Percentiles rank a stretch among this genome's conserved stretches.
phyloP scores from a whole-genome alignment of 2,113 vertebrate genomes.

The Malaclemys terrapin region DNA sequence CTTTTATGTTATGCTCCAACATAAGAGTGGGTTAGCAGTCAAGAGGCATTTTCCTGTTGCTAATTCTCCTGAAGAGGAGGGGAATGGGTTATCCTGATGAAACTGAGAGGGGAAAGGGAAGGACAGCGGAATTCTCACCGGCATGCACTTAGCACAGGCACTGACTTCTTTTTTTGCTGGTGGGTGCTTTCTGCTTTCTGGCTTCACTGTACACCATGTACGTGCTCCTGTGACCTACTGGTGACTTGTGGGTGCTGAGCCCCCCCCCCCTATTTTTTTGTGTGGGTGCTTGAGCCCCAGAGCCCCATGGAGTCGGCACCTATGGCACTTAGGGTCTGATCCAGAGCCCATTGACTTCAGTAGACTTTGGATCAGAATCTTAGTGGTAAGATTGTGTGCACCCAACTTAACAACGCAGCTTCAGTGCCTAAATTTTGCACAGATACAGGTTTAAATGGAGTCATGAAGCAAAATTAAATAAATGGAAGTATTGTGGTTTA shows the following conservation, averaged over 20 bases:
- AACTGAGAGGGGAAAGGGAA: not conserved
- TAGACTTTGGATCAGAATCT: not conserved
- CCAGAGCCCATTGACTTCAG: too few relatives aligned
- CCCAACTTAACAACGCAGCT: not conserved
- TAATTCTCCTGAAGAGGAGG: not conserved
- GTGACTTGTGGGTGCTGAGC: too few relatives aligned
- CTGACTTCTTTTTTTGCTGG: not conserved
- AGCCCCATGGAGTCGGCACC: too few relatives aligned
- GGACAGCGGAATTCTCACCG: not conserved
- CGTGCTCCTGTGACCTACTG: too few relatives aligned
- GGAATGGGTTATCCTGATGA: not conserved
- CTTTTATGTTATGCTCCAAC: not conserved
- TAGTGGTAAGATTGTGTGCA: not conserved
- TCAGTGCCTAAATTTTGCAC: not conserved
- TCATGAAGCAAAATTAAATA: not conserved
- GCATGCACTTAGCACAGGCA: fast-evolving
- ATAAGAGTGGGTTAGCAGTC: not conserved
- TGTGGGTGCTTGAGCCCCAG: too few relatives aligned
- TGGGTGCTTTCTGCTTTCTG: not conserved
- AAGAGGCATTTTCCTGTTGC: not conserved
- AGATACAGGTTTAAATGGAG: not conserved
- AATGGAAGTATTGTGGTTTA: not conserved
- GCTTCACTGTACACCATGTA: too few relatives aligned
- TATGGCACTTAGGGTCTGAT: too few relatives aligned
- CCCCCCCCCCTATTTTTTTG: too few relatives aligned